Base-by-base conservation (phyloP, 2,888 invertebrate genomes). In the Crioceris asparagi region DNA sequence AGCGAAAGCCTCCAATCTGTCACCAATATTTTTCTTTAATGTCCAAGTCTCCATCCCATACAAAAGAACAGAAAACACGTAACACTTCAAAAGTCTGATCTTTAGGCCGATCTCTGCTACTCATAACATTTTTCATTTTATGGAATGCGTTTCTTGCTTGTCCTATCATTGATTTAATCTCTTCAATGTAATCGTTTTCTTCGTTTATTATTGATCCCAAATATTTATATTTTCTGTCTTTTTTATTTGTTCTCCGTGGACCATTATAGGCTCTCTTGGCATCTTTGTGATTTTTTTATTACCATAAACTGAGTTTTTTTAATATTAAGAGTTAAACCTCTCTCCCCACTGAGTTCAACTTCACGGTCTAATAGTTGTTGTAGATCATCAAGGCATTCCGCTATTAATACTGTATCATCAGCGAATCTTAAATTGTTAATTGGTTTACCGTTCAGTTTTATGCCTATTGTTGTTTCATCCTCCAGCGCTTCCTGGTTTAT, bases 81-180 rank as follows among this genome's bases (percentile, higher is more conserved):
- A 29, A 18, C 33, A 35, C 14, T 29, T 33, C 39, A 35, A 10
- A 17, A 38, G 16, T 36, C 27, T 23, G 19, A 35, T 25, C 36
- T 12, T 38, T 16, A 36, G 15, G 7, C 35, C 25, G 25, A 32
- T 36, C 36, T 38, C 38, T 38, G 31, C 35, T 15, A 17, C 26
- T 34, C 21, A 44, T 35, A 31, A 42, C 29, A 8, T 21, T 29
- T 15, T 42, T 32, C 17, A 32, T 43, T 34, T 18, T 41, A 4
- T 17, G 10, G 29, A 40, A 42, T 15, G 40, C 38, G 26, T 16
- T 40, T 23, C 36, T 36, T 1, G 32, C 26, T 14, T 26, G n/a
- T 16, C 30, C 35, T n/a, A 41, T 35, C 40, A 25, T 23, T 27
- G 31, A 25, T 39, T 26, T 16, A 17, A 39, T 35, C 35, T 41